Percentiles rank a stretch among this genome's conserved stretches.
Evolutionary conservation across 1,140 invertebrate genomes (phyloP).

Genomic region (Notospermus geniculatus): DNA sequence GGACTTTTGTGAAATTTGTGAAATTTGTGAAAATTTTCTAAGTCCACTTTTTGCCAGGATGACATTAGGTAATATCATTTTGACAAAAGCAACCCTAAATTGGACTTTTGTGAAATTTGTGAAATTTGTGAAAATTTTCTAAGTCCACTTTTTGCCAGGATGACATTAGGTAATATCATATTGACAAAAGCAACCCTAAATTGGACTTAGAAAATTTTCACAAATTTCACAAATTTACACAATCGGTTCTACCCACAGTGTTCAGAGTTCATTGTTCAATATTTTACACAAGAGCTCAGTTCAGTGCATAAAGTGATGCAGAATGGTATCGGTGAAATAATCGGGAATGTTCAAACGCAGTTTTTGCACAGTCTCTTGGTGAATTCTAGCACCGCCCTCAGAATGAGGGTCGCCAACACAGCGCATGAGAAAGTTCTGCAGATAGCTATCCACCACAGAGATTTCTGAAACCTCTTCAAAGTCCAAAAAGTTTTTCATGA

Average conservation of each 20-base stretch:
- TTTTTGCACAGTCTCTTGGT: constrained; percentile 9
- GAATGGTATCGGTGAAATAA: background rate
- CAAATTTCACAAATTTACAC: no score
- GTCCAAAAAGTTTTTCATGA: background rate
- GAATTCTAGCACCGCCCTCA: constrained; percentile 2
- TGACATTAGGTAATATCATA: no score
- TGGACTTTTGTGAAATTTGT: no score
- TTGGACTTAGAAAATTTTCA: no score
- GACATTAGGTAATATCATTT: no score
- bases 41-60: no score
- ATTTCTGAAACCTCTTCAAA: constrained; percentile 1
- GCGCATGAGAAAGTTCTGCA: background rate
- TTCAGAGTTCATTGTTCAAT: background rate
- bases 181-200: no score
- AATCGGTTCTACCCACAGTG: background rate
- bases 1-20: no score
- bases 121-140: no score
- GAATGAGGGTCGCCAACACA: background rate
- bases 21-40: no score
- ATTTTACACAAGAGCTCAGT: background rate
- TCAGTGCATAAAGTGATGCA: constrained; percentile 3
- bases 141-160: no score
- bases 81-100: no score
- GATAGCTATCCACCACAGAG: constrained; percentile 1
- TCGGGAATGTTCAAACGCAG: background rate